Conservation (phyloP, 2,888 invertebrate genomes). For the Palloptera scutellata region DNA sequence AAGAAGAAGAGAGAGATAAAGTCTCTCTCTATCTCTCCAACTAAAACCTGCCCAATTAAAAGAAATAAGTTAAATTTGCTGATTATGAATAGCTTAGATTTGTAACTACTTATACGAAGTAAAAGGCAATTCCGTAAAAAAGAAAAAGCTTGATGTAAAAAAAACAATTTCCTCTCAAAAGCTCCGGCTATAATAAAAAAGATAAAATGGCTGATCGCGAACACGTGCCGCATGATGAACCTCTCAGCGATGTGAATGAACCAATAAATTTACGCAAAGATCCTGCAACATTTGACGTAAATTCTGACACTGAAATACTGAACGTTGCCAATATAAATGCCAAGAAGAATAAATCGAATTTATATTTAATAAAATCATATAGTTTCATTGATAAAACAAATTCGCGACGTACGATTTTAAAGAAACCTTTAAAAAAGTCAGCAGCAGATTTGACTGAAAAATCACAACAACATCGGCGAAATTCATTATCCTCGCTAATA, state of each 20-base stretch:
- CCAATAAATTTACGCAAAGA: not conserved
- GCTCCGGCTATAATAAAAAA: too few species aligned
- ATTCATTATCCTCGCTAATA: not conserved
- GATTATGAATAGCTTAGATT: too few species aligned
- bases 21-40: too few species aligned
- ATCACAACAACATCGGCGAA: not conserved
- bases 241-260: not conserved
- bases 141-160: too few species aligned
- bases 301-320: constrained; percentile 34
- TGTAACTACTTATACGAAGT: too few species aligned
- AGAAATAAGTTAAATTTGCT: too few species aligned
- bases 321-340: constrained; percentile 24
- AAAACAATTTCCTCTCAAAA: too few species aligned
- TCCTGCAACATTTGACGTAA: constrained; percentile 4
- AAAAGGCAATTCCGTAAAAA: too few species aligned
- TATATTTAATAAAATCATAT: constrained; percentile 43
- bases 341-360: constrained; percentile 41
- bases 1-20: too few species aligned
- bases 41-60: too few species aligned
- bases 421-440: not conserved
- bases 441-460: not conserved
- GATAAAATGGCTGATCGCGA: too few species aligned
- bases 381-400: constrained; percentile 41
- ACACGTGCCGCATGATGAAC: not conserved
- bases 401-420: not conserved